A percentile compares a stretch with the other conserved stretches of the same genome.
phyloP scores from a whole-genome alignment of 2,888 invertebrate genomes.

The Muscina levida region DNA sequence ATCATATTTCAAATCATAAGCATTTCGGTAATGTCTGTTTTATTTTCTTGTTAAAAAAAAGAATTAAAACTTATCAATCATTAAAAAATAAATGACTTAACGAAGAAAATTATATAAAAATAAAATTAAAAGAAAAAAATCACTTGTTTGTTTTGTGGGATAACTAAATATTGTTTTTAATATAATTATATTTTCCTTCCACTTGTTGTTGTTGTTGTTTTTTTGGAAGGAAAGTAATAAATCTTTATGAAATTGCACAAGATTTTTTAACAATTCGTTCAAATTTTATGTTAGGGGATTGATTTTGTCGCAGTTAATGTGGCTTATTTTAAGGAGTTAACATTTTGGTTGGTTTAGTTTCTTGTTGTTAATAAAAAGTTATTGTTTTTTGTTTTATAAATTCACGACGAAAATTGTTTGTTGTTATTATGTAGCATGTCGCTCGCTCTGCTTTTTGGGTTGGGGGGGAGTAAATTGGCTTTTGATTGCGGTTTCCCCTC shows the following conservation, averaged over 20 bases:
- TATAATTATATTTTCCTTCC: too few species aligned
- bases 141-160: constrained; percentile 46
- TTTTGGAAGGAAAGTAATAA: constrained; percentile 4
- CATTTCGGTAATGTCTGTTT: constrained; percentile 50
- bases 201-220: too few species aligned
- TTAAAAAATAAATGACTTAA: constrained; percentile 55
- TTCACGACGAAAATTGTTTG: constrained; percentile 46
- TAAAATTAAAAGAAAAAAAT: constrained; percentile 55
- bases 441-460: neutral
- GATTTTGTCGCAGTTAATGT: constrained; percentile 25
- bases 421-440: constrained; percentile 3
- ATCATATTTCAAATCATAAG: constrained; percentile 20
- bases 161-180: constrained; percentile 20
- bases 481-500: neutral
- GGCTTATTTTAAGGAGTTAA: constrained; percentile 9
- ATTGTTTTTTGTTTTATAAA: constrained; percentile 42
- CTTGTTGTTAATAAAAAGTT: constrained; percentile 45
- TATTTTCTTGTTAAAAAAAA: constrained; percentile 46
- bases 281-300: constrained; percentile 10
- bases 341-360: constrained; percentile 11
- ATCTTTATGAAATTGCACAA: constrained; percentile 42
- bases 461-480: neutral
- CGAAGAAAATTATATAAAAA: constrained; percentile 41
- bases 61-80: constrained; percentile 32
- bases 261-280: constrained; percentile 9